Conservation (phyloP, 2,113 vertebrate genomes). For the Trichomycterus rosablanca region DNA sequence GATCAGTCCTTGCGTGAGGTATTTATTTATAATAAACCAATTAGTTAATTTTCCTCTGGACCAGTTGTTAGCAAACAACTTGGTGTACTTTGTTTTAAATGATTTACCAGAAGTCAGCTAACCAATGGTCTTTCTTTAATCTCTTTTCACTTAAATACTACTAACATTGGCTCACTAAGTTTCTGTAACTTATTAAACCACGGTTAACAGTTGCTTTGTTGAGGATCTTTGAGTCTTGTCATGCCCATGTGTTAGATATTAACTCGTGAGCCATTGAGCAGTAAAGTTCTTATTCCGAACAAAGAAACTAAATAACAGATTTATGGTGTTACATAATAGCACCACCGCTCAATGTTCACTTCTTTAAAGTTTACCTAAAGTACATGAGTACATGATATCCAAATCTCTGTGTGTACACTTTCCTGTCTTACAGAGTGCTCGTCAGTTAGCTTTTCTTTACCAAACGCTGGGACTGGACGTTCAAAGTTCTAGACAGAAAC, state of each 20-base stretch:
- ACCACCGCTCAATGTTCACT: not conserved
- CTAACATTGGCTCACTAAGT: too few relatives aligned
- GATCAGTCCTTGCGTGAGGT: slow-evolving; percentile 82
- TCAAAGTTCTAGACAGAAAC: slow-evolving; percentile 29
- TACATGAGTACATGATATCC: not conserved
- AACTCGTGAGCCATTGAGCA: not conserved
- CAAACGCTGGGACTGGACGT: slow-evolving; percentile 71
- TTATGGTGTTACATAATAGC: not conserved
- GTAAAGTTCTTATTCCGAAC: not conserved
- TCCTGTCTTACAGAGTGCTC: slow-evolving; percentile 72
- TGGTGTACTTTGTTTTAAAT: not conserved
- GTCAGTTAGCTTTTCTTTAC: slow-evolving; percentile 83
- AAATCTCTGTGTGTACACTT: not conserved
- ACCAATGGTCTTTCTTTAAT: too few relatives aligned
- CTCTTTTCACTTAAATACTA: too few relatives aligned
- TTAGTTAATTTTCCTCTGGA: too few relatives aligned
- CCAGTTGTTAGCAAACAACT: too few relatives aligned
- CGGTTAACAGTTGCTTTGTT: not conserved
- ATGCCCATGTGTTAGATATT: slow-evolving; percentile 8
- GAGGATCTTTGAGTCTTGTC: not conserved
- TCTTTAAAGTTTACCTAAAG: not conserved
- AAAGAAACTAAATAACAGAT: not conserved
- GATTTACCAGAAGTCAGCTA: not conserved
- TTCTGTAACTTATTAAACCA: not conserved
- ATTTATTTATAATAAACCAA: too few relatives aligned